Percentiles rank a stretch among this genome's conserved stretches.
phyloP scores from a whole-genome alignment of 2,888 invertebrate species.

The Pardosa pseudoannulata region DNA sequence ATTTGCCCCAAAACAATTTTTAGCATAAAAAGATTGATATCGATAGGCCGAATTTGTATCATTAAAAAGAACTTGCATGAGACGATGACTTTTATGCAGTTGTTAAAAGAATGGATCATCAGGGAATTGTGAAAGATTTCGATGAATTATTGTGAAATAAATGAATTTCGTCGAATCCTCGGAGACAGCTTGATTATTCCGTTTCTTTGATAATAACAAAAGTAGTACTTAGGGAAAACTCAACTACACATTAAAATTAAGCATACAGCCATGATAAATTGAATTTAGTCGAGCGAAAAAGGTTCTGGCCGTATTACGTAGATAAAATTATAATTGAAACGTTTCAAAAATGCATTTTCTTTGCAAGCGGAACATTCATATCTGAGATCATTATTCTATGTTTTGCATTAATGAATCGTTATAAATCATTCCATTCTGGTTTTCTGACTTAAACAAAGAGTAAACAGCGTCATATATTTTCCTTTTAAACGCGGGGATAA shows the following conservation, averaged over 20 bases:
- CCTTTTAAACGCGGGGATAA: no score
- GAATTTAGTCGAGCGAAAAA: not conserved
- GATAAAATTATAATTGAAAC: not conserved
- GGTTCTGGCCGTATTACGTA: not conserved
- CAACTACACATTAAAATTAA: not conserved
- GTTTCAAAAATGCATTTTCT: not conserved
- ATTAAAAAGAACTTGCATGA: no score
- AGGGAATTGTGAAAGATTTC: not conserved
- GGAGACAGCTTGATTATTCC: not conserved
- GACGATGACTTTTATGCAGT: no score
- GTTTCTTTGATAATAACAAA: not conserved
- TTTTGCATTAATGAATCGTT: not conserved
- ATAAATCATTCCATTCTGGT: not conserved
- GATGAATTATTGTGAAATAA: not conserved
- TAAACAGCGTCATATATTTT: no score
- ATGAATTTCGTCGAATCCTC: not conserved
- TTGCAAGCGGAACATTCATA: not conserved
- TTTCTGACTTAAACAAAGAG: not conserved
- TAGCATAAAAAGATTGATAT: no score
- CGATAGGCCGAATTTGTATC: no score
- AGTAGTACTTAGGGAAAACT: not conserved
- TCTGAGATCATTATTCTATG: not conserved
- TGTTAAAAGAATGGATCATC: not conserved
- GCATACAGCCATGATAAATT: not conserved
- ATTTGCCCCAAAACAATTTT: no score